These are phyloP conservation scores for Smittia sp. DNA, from an alignment of 2,888 invertebrate species.

Conservation along the genomic window DNA sequence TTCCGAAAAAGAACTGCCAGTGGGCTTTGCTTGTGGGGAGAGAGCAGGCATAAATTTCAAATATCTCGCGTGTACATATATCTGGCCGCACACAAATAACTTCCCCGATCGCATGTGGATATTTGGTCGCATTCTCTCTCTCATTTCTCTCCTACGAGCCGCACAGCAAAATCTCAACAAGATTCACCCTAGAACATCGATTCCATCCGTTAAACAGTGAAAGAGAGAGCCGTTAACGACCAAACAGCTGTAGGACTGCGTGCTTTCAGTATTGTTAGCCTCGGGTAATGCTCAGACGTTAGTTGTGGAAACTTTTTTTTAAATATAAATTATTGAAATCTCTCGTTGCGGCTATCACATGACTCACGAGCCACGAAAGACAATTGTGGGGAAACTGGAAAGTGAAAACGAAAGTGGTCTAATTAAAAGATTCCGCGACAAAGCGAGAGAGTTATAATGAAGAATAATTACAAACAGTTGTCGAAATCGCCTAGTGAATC, in stretches of 20 bases:
- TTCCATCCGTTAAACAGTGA: not conserved
- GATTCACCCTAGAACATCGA: conserved; percentile 11
- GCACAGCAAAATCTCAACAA: not conserved
- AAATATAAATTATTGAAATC: too few species aligned
- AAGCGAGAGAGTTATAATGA: not conserved
- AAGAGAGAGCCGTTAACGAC: not conserved
- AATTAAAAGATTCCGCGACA: not conserved
- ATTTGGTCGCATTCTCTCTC: not conserved
- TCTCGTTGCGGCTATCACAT: too few species aligned
- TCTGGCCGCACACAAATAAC: not conserved
- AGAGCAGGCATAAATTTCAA: not conserved
- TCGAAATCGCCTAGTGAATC: conserved; percentile 30
- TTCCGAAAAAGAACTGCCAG: not conserved
- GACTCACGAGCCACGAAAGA: not conserved
- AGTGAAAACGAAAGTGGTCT: not conserved
- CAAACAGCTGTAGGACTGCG: not conserved
- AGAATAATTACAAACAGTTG: conserved; percentile 34
- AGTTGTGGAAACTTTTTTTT: too few species aligned
- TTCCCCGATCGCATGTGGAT: not conserved
- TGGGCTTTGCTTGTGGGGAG: conserved; percentile 7
- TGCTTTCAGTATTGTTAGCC: too few species aligned
- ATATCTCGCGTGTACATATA: too few species aligned
- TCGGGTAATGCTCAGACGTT: too few species aligned
- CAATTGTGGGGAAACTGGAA: not conserved
- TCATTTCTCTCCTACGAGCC: not conserved